A percentile compares a stretch with the other conserved stretches of the same genome.
phyloP scores from a whole-genome alignment of 1,140 invertebrate genomes.

The Globodera ellingtonae region DNA sequence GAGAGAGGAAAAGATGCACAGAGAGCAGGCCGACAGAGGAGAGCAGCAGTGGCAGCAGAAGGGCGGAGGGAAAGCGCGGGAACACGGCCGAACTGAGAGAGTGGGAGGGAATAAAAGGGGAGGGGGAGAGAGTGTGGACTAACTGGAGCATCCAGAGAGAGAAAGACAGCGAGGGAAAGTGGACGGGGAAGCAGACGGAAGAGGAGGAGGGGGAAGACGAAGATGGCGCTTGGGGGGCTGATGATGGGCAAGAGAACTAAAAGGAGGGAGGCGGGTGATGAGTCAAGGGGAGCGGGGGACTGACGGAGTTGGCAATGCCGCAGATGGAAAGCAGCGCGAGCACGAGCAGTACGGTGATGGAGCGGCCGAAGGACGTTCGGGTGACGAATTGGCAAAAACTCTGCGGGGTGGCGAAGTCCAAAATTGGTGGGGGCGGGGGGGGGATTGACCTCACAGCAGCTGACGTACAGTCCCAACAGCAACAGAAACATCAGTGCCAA shows the following conservation, averaged over 20 bases:
- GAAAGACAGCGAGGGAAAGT: conserved; percentile 58
- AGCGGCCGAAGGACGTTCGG: conserved; percentile 59
- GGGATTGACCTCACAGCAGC: conserved; percentile 56
- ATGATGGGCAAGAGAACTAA: conserved; percentile 57
- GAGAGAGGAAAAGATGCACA: conserved; percentile 58
- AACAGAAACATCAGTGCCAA: conserved; percentile 59
- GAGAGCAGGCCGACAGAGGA: conserved; percentile 50
- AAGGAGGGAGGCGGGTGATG: conserved; percentile 16
- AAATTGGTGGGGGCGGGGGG: neutral
- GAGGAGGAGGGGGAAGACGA: neutral
- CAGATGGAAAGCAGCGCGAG: conserved; percentile 60
- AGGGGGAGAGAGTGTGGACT: conserved; percentile 27
- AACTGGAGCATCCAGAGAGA: conserved; percentile 56
- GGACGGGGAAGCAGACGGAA: conserved; percentile 49
- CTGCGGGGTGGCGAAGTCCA: conserved; percentile 32
- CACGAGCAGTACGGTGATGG: conserved; percentile 59
- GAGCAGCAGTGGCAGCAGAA: conserved; percentile 45
- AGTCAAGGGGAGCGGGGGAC: neutral
- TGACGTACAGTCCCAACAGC: conserved; percentile 60
- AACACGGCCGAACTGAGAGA: conserved; percentile 58
- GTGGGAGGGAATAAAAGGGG: conserved; percentile 46
- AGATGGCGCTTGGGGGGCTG: neutral
- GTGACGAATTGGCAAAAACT: conserved; percentile 64
- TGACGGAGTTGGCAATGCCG: conserved; percentile 62
- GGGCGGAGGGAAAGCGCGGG: conserved; percentile 52